Conservation (phyloP, 2,888 invertebrate species). For the Tenthredo amoena region DNA sequence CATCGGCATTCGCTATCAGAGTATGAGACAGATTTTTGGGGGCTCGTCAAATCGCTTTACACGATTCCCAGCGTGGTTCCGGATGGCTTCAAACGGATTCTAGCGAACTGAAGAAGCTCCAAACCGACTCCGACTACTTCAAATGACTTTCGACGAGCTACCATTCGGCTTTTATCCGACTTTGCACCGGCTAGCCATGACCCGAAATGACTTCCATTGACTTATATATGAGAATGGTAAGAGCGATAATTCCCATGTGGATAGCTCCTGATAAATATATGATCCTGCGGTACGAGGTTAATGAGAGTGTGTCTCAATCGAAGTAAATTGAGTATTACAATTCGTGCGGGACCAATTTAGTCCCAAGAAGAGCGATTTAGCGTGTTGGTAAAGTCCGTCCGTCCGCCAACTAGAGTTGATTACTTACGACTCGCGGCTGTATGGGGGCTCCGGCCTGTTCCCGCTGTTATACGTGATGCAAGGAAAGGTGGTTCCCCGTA, state of each 20-base stretch:
- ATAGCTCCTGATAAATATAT: not conserved
- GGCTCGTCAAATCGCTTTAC: not conserved
- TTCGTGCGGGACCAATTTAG: conserved; percentile 30
- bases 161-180: not conserved
- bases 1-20: not conserved
- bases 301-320: conserved; percentile 33
- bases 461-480: conserved; percentile 65
- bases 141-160: not conserved
- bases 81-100: not conserved
- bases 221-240: not conserved
- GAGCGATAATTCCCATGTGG: conserved; percentile 10
- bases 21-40: not conserved
- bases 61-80: not conserved
- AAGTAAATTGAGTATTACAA: conserved; percentile 37
- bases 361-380: conserved; percentile 11
- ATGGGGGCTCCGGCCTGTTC: not conserved
- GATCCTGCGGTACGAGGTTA: not conserved
- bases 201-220: not conserved
- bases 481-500: conserved; percentile 60
- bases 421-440: conserved; percentile 39
- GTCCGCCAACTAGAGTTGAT: conserved; percentile 45
- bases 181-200: not conserved
- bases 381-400: not conserved
- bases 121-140: not conserved
- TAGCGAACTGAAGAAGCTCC: not conserved